Evolutionary conservation across 2,797 vertebrate genomes (phyloP).

Genomic region (Cheirogaleus major): DNA sequence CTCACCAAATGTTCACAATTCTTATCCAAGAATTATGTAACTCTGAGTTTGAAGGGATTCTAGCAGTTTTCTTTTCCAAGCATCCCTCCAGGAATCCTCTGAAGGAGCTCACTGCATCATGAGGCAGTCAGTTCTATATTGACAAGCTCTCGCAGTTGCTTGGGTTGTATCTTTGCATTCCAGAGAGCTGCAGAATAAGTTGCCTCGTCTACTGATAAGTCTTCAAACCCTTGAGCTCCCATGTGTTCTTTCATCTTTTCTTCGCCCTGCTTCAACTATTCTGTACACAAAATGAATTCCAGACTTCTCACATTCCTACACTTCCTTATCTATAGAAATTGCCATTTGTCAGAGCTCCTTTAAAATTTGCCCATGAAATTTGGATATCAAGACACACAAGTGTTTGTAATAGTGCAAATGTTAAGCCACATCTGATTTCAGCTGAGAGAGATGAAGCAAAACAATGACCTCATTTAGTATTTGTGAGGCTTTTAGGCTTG

Average conservation of each 20-base stretch:
- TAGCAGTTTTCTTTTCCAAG: constrained; percentile 41
- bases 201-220: background rate
- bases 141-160: background rate
- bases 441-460: constrained; percentile 3
- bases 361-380: constrained; percentile 17
- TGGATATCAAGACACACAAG: background rate
- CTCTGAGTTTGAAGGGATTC: background rate
- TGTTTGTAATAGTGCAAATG: background rate
- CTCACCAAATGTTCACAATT: constrained; percentile 43
- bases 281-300: background rate
- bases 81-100: constrained; percentile 37
- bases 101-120: background rate
- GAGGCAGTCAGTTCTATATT: background rate
- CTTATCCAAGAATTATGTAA: constrained; percentile 52
- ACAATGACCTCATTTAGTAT: background rate
- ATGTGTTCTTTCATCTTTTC: background rate
- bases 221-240: background rate
- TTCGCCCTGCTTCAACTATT: background rate
- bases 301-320: background rate
- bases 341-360: constrained; percentile 7
- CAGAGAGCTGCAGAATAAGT: background rate
- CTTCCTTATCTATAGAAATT: background rate
- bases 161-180: background rate
- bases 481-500: constrained; percentile 43
- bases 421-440: constrained; percentile 46